Conservation (phyloP, 2,888 invertebrate genomes). For the Thecophora atra region DNA sequence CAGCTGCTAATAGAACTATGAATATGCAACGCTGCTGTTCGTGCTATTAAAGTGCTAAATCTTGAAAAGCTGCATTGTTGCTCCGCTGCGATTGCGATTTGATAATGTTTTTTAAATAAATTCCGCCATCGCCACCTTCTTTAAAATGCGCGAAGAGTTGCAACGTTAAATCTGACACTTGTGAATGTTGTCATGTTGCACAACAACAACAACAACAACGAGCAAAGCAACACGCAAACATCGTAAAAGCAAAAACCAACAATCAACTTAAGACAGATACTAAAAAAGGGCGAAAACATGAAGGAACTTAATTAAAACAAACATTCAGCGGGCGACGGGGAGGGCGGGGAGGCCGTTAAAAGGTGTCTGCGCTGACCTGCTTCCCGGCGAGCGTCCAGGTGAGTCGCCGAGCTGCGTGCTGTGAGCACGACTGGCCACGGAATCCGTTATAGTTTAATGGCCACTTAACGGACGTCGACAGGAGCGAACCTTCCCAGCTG, state of each 20-base stretch:
- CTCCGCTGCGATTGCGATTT: neutral
- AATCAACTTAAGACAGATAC: neutral
- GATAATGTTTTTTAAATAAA: neutral
- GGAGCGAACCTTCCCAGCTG: neutral
- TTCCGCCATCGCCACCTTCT: neutral
- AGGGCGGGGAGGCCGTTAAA: constrained; percentile 32
- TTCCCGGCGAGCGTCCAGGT: constrained; percentile 20
- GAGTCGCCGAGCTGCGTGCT: constrained; percentile 40
- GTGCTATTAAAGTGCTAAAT: neutral
- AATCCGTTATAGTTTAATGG: constrained; percentile 59
- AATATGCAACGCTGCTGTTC: neutral
- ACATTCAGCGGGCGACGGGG: constrained; percentile 33
- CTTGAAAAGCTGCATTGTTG: neutral
- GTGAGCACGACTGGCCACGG: constrained; percentile 37
- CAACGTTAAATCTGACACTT: neutral
- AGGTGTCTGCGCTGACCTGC: constrained; percentile 51
- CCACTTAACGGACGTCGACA: constrained; percentile 34
- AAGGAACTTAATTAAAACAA: constrained; percentile 58
- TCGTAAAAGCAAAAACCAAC: constrained; percentile 27
- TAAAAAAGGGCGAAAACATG: constrained; percentile 43
- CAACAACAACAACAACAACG: constrained; percentile 4
- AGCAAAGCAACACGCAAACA: constrained; percentile 5
- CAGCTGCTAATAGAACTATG: neutral
- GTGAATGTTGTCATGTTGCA: neutral
- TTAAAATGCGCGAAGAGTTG: neutral